Base-by-base conservation (phyloP, 1,140 invertebrate species). In the Epicauta chinensis region DNA sequence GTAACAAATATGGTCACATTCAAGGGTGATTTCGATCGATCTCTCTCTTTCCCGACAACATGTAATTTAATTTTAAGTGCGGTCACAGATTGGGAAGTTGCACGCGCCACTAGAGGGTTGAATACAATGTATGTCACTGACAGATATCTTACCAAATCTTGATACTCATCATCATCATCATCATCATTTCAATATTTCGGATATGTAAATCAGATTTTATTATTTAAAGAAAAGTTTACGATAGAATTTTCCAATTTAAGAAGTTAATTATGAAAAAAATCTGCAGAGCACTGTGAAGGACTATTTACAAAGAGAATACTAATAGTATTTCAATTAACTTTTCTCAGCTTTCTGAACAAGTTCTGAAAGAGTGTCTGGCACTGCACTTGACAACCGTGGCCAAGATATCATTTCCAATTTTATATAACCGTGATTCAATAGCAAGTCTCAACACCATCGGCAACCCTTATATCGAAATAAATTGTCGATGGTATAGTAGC, bases 371-470 rank as follows among this genome's bases (percentile, higher is more conserved):
- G 61, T 62, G 60, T 57, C 53, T 52, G 13, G 59, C 4, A 53
- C 48, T 64, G 62, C 45, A 36, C 29, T 34, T 64, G 62, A 64
- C 62, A 64, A 55, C 53, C 52, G 40, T 60, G 59, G 54, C 62
- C 60, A 64, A 60, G 62, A 64, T 62, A 62, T 62, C 62, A 64
- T 59, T 62, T 64, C 60, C 62, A 64, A 64, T 64, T 64, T 64
- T 61, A 62, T 64, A 59, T 50, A 50, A 31, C 53, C 51, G 42
- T 58, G 56, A 58, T 61, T 64, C 62, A 62, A 64, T 64, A 64
- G 4, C 23, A 59, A 59, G 60, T 64, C 62, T 62, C 62, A 58
- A 64, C 60, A 62, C 60, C 60, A 62, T 64, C 56, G 57, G 62
- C 56, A 64, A 64, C 62, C 62, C 62, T 64, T 62, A 46, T 60